Evolutionary conservation across 1,140 invertebrate species (phyloP), one percentile per base, ranked within the genome.

Genomic region (Penaeus chinensis): DNA sequence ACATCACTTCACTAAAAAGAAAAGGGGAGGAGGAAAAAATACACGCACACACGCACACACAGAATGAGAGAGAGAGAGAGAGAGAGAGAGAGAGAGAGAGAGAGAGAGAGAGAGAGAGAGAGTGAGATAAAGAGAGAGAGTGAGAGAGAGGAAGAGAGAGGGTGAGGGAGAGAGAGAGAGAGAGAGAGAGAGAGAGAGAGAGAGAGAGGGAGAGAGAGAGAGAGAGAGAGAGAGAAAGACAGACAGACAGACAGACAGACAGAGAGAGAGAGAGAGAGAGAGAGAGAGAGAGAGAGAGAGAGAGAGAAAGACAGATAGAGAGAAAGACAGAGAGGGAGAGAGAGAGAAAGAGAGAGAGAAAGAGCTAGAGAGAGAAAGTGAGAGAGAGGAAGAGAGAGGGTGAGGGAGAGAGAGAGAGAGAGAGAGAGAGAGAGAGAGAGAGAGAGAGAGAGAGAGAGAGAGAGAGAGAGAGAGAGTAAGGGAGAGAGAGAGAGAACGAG

Each of bases 151-250:
- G 13, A 24, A 11, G 20, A 8, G 19, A 8, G 24, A 32, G 60
- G 22, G 77, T 10, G 37, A 79, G 10, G 60, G 37, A 11, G 37
- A 37, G 37, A 19, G 27, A 20, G 37, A 54, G 24, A 65, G 2
- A 32, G 24, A n/a, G 24, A 61, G 78, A 54, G 19, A n/a, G 54
- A 62, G 78, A 24, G 54, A 54, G 27, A n/a, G 78, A 62, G 78
- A 32, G 24, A 24, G 78, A 80, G 24, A 62, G 79, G 37, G 62
- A 81, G 47, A 63, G 79, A 32, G 61, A 61, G 62, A 32, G 24
- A 61, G 18, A 18, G 61, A 7, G 24, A 32, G 61, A 47, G 16
- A 20, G 16, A 32, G 79, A n/a, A n/a, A n/a, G n/a, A n/a, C n/a
- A n/a, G n/a, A n/a, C n/a, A n/a, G n/a, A n/a, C n/a, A n/a, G n/a